phyloP scores from a whole-genome alignment of 2,888 invertebrate genomes.

The Meiosimyza decipiens region DNA sequence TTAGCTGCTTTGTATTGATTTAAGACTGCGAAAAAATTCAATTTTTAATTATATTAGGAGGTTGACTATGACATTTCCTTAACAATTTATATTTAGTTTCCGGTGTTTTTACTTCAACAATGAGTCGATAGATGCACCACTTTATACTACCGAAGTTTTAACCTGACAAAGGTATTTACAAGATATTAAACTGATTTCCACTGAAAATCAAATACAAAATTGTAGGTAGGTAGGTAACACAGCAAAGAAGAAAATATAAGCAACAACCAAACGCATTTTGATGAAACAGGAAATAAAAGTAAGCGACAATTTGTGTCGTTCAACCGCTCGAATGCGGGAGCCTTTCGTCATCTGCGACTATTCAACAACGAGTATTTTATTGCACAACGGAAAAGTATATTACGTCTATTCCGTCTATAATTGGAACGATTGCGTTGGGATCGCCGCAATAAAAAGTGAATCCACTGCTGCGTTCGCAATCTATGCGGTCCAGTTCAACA shows the following conservation, averaged over 20 bases:
- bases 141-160: no score
- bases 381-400: constrained; percentile 13
- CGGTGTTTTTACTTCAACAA: no score
- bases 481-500: not conserved
- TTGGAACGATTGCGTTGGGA: constrained; percentile 23
- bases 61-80: no score
- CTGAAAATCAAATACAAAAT: no score
- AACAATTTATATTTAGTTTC: no score
- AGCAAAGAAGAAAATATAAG: not conserved
- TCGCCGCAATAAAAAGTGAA: constrained; percentile 1
- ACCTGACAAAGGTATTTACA: no score
- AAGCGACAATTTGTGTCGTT: constrained; percentile 1
- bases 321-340: not conserved
- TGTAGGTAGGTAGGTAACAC: no score
- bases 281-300: constrained; percentile 13
- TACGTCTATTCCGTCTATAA: not conserved
- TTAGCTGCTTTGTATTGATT: no score
- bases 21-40: no score
- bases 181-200: no score
- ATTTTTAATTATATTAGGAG: no score
- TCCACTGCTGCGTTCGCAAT: constrained; percentile 11
- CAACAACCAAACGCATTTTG: not conserved
- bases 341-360: not conserved
- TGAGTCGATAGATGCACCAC: no score
- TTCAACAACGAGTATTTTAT: not conserved